Base-by-base conservation (phyloP, 2,888 invertebrate genomes). In the Cenopis cana region DNA sequence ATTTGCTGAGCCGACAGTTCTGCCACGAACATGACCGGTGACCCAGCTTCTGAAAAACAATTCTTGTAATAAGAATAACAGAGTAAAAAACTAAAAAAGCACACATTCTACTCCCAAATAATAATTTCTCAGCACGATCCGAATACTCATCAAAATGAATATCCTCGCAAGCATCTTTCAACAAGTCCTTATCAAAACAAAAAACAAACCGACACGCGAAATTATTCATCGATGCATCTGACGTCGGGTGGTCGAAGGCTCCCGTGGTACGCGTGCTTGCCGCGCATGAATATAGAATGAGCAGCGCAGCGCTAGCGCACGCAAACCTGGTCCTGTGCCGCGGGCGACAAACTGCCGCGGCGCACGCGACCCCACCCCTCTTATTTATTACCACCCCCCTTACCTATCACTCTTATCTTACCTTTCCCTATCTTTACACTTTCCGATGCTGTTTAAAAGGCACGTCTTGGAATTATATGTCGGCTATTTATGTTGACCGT, bases 281-380 rank as follows among this genome's bases (percentile, higher is more conserved):
- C 77, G 83, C 83, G 88, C 87, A 92, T 93, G 93, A 93, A 93
- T 93, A 93, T 89, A 86, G 85, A 91, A 93, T 90, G 93, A 92
- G 90, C 89, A 73, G 73, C 90, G 90, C 89, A 73, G 73, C 90
- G 91, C 91, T 82, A 79, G 91, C 92, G 93, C 93, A 93, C 93
- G 93, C 92, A 86, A 91, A n/a, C 64, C 41, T n/a, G 41, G 41
- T 46, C n/a, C 41, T 46, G 41, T 46, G 41, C 10, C 52, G 20
- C 29, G 69, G 86, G 85, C 89, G 81, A 83, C 85, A 82, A 87
- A 87, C 87, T 80, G 85, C 88, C 85, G 81, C 79, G 82, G 83
- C 85, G 83, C 86, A 85, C 87, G 87, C 85, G 80, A 86, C 76
- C 76, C 82, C 77, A 83, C 85, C 82, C 81, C 86, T 87, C 82